phyloP scores from a whole-genome alignment of 2,113 vertebrate genomes.

The Campylorhamphus procurvoides region DNA sequence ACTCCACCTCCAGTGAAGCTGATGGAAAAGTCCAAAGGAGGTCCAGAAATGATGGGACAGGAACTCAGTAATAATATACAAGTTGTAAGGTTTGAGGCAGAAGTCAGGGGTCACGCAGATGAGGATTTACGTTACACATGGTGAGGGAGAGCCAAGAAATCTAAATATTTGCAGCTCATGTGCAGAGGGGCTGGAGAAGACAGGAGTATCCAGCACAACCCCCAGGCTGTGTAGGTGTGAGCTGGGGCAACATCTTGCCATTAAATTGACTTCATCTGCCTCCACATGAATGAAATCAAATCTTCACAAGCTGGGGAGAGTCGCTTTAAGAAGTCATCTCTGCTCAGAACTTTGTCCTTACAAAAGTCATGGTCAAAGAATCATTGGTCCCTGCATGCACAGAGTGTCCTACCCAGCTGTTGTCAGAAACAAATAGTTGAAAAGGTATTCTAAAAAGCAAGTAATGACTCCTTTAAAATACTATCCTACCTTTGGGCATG shows the following conservation, averaged over 20 bases:
- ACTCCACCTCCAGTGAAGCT: neutral
- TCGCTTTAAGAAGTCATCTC: neutral
- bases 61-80: slow-evolving; percentile 15
- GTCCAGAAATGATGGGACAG: neutral
- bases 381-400: neutral
- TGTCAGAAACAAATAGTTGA: neutral
- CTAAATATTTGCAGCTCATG: neutral
- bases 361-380: neutral
- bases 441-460: neutral
- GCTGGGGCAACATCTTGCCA: neutral
- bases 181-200: neutral
- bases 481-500: neutral
- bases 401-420: neutral
- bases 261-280: neutral
- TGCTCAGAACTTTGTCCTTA: neutral
- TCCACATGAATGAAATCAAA: neutral
- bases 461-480: neutral
- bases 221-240: neutral
- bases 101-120: slow-evolving; percentile 11
- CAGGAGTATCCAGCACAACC: neutral
- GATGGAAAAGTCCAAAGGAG: slow-evolving; percentile 29
- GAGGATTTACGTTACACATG: neutral
- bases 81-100: slow-evolving; percentile 4
- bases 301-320: neutral
- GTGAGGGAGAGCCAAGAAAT: neutral